These are phyloP conservation scores for Pseudomyrmex pallidus DNA, from an alignment of 1,140 invertebrate genomes.

Conservation along the genomic window DNA sequence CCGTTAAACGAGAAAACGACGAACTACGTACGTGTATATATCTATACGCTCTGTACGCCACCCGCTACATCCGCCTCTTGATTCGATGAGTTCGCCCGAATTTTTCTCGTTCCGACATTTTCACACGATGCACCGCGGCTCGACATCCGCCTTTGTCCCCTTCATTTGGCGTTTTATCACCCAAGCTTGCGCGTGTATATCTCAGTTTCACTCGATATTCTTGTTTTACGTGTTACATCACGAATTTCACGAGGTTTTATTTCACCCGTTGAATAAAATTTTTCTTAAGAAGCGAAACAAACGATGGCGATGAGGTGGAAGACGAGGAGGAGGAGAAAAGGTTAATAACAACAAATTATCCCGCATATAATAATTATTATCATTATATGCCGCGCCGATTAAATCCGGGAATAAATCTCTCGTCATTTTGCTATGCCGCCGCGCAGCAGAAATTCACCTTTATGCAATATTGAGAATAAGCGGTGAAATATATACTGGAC, in stretches of 20 bases:
- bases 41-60: background rate
- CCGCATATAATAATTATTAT: constrained; percentile 4
- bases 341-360: constrained; percentile 26
- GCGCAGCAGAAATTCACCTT: background rate
- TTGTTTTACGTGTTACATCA: constrained; percentile 20
- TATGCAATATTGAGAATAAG: constrained; percentile 49
- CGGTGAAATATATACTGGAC: constrained; percentile 11
- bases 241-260: background rate
- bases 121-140: background rate
- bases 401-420: constrained; percentile 53
- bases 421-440: background rate
- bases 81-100: constrained; percentile 45
- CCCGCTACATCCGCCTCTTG: background rate
- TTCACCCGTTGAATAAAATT: background rate
- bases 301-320: background rate
- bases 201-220: constrained; percentile 13
- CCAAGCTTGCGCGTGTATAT: background rate
- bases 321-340: too few species aligned
- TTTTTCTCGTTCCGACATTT: constrained; percentile 40
- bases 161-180: background rate
- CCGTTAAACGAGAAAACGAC: constrained; percentile 54
- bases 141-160: background rate
- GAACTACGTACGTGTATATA: constrained; percentile 35
- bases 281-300: background rate
- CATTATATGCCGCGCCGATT: constrained; percentile 33